Evolutionary conservation across 2,797 vertebrate genomes (phyloP), one percentile per base, ranked within the genome.

Genomic region (Liparis tanakae): DNA sequence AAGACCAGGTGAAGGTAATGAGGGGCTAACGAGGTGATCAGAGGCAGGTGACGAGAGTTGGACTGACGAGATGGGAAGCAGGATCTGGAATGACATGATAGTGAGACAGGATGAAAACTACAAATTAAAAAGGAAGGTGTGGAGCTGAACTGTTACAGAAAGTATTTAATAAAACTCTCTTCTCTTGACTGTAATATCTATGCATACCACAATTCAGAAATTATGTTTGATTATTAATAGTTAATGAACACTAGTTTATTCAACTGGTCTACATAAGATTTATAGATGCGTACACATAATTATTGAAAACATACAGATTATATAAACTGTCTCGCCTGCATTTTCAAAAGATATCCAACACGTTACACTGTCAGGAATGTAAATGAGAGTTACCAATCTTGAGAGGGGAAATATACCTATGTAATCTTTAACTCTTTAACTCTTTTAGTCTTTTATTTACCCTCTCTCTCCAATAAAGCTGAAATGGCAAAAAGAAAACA

Each of bases 181-280:
- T 58, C 41, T 64, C 41, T 22, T n/a, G 20, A 61, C 54, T 59
- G 17, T 33, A 33, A 44, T 72, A 67, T 54, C n/a, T 7, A 56
- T 46, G 51, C 17, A 33, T 56, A 67, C 18, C 18, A 30, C 25
- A 46, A 55, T 76, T 62, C 59, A 36, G 17, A 67, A 72, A 50
- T 59, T 1, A 46, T 63, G 30, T 68, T 67, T 3, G 10, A 71
- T 70, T 67, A 82, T 80, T 81, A 83, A 81, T 78, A 61, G 55
- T 36, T 64, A 55, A 82, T 59, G 50, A 30, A 69, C 79, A 59
- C 58, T 63, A 55, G 83, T 68, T 9, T 25, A 82, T 73, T 67
- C 50, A 14, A 33, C 64, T 67, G 37, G 76, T 78, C 73, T 53
- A 44, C 59, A 44, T 15, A 30, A 78, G 50, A 86, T 51, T 56